Percentiles rank a stretch among this genome's conserved stretches.
These are phyloP conservation scores for Encarsia formosa DNA, from an alignment of 2,888 invertebrate species.

Conservation along the genomic window DNA sequence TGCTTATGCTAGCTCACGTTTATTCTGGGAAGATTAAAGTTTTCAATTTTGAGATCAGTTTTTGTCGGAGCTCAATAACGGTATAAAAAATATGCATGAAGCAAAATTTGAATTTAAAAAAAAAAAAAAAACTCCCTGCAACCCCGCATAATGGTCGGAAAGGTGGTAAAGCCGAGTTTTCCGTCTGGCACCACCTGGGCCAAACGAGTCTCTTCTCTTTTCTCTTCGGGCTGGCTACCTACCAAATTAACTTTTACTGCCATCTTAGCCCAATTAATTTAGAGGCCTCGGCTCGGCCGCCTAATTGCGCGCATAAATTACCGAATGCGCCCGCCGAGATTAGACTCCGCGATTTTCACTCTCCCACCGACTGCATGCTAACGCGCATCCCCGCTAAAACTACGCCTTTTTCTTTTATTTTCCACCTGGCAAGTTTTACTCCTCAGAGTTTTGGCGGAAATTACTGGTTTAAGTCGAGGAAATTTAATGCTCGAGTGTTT, in stretches of 20 bases:
- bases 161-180: too few relatives aligned
- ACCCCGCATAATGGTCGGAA: too few relatives aligned
- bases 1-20: too few relatives aligned
- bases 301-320: constrained; percentile 48
- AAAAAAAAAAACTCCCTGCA: background rate
- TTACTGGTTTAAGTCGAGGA: too few relatives aligned
- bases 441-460: too few relatives aligned
- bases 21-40: too few relatives aligned
- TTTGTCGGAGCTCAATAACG: too few relatives aligned
- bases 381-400: too few relatives aligned
- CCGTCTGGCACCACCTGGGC: constrained; percentile 41
- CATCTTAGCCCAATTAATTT: constrained; percentile 49
- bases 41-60: too few relatives aligned
- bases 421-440: background rate
- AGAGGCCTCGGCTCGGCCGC: constrained; percentile 38
- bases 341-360: constrained; percentile 12
- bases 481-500: too few relatives aligned
- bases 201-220: constrained; percentile 32
- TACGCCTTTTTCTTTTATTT: background rate
- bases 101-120: background rate
- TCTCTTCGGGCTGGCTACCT: constrained; percentile 33
- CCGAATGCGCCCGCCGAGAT: constrained; percentile 32
- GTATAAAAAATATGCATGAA: too few relatives aligned
- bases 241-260: constrained; percentile 50
- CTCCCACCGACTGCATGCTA: background rate